Evolutionary conservation across 2,797 vertebrate genomes (phyloP).

Genomic region (Pampus argenteus): DNA sequence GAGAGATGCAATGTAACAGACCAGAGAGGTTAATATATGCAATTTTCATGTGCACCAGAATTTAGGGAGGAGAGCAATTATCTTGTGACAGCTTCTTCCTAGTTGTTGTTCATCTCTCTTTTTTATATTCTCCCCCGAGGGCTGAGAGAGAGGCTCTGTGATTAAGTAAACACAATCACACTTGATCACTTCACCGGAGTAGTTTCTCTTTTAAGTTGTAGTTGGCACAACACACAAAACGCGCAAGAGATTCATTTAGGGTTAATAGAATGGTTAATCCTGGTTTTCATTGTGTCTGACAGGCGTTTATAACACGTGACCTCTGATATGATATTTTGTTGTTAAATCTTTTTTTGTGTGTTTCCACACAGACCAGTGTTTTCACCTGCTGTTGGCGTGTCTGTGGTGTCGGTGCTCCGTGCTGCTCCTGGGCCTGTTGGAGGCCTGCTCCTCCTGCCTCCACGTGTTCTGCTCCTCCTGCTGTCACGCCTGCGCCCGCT

Average conservation of each 20-base stretch:
- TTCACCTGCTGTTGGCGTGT: constrained; percentile 79
- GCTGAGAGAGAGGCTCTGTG: constrained; percentile 66
- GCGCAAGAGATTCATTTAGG: constrained; percentile 72
- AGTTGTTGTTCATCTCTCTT: constrained; percentile 69
- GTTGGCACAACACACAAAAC: constrained; percentile 68
- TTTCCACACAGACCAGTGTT: constrained; percentile 55
- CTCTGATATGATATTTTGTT: constrained; percentile 13
- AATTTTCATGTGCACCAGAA: constrained; percentile 68
- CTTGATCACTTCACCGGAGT: constrained; percentile 66
- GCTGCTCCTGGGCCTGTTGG: constrained; percentile 69
- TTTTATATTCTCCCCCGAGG: constrained; percentile 66
- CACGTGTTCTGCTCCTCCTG: constrained; percentile 72
- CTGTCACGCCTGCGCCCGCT: constrained; percentile 77
- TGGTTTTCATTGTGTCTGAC: constrained; percentile 21
- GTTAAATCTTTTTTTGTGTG: constrained; percentile 1
- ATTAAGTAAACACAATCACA: constrained; percentile 81
- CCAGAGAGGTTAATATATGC: constrained; percentile 72
- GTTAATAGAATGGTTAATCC: constrained; percentile 74
- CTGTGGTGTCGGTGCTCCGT: constrained; percentile 55
- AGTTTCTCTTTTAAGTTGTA: constrained; percentile 64
- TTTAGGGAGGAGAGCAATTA: constrained; percentile 76
- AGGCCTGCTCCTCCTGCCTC: constrained; percentile 57
- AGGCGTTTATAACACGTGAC: constrained; percentile 44
- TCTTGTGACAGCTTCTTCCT: constrained; percentile 65
- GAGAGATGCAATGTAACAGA: constrained; percentile 37